Conservation (phyloP, 2,888 invertebrate genomes). For the Branchinecta sandiegonensis region DNA sequence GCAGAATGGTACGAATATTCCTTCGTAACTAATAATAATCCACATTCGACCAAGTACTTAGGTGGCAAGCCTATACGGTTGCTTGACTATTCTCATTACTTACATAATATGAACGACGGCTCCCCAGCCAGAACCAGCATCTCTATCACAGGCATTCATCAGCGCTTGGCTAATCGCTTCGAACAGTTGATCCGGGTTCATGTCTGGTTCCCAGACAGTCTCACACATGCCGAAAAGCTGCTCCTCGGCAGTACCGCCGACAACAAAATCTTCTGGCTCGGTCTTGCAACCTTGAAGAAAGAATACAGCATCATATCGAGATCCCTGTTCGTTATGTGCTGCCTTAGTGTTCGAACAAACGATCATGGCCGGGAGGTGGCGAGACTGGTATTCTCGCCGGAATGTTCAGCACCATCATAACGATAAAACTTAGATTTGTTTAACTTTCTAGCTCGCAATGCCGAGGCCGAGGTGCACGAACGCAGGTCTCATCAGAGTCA, state of each 20-base stretch:
- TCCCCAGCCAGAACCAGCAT: slow-evolving; percentile 97
- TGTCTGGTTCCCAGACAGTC: slow-evolving; percentile 77
- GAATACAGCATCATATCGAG: no score
- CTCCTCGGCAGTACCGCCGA: slow-evolving; percentile 86
- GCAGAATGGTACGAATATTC: neutral
- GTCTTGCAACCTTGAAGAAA: slow-evolving; percentile 50
- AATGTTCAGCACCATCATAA: no score
- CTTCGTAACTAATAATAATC: neutral
- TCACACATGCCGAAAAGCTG: slow-evolving; percentile 94
- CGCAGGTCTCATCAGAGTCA: no score
- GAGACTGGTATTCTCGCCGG: no score
- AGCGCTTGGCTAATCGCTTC: slow-evolving; percentile 91
- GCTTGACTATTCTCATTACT: slow-evolving; percentile 33
- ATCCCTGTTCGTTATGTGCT: no score
- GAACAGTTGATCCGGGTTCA: slow-evolving; percentile 81
- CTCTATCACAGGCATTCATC: slow-evolving; percentile 89
- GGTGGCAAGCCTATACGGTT: no score
- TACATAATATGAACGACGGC: slow-evolving; percentile 84
- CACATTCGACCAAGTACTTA: neutral
- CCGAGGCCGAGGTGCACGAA: no score
- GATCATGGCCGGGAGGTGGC: no score
- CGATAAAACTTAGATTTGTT: no score
- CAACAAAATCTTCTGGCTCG: slow-evolving; percentile 87
- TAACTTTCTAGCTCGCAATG: no score
- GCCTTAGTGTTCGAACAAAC: no score